These are phyloP conservation scores for Pelodiscus sinensis DNA, from an alignment of 2,113 vertebrate genomes.

Conservation along the genomic window DNA sequence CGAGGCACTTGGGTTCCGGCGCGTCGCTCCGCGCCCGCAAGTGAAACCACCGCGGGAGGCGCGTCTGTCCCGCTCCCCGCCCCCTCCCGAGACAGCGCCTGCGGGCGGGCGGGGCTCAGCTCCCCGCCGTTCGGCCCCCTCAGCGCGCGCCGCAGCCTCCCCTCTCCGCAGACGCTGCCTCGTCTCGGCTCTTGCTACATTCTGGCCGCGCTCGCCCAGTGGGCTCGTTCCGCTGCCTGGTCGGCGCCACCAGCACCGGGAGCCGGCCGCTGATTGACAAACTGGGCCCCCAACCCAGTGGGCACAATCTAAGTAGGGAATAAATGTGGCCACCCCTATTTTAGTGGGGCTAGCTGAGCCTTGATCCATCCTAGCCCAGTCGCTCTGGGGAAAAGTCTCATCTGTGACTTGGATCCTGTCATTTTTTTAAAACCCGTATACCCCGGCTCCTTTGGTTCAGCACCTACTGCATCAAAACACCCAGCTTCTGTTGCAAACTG, in stretches of 20 bases:
- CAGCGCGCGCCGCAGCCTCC: background rate
- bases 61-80: too few relatives aligned
- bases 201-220: too few relatives aligned
- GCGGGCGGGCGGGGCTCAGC: too few relatives aligned
- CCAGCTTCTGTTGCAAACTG: background rate
- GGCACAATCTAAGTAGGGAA: background rate
- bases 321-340: background rate
- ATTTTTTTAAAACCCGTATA: background rate
- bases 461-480: background rate
- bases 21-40: too few relatives aligned
- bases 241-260: too few relatives aligned
- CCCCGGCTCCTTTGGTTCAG: too few relatives aligned
- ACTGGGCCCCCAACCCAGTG: background rate
- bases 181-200: background rate
- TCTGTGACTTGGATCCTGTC: background rate
- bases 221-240: background rate
- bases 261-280: background rate
- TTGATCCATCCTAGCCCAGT: background rate
- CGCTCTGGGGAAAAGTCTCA: background rate
- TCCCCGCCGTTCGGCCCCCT: too few relatives aligned
- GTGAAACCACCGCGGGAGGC: too few relatives aligned
- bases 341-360: background rate
- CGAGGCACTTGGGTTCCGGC: constrained; percentile 27
- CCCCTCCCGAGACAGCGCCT: too few relatives aligned
- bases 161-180: background rate